A percentile compares a stretch with the other conserved stretches of the same genome.
These are phyloP conservation scores for Heterodera filipjevi DNA, from an alignment of 2,888 invertebrate genomes.

Conservation along the genomic window DNA sequence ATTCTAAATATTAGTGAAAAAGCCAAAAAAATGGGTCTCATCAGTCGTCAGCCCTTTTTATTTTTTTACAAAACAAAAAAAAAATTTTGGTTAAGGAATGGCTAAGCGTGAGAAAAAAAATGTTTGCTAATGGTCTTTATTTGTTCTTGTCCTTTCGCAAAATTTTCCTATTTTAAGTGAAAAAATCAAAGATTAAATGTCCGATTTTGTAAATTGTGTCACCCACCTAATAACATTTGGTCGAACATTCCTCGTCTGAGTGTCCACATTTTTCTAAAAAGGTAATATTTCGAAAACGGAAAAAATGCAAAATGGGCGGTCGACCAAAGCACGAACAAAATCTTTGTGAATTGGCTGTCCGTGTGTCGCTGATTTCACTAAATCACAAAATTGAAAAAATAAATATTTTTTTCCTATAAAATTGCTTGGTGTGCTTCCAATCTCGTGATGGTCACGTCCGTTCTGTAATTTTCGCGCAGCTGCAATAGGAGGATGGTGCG, in stretches of 20 bases:
- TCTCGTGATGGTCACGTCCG: constrained; percentile 20
- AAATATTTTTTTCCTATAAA: background rate
- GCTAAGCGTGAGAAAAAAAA: too few species aligned
- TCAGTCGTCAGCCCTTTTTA: too few species aligned
- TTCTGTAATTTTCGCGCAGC: background rate
- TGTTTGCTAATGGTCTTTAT: too few species aligned
- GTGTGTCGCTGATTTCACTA: constrained; percentile 1
- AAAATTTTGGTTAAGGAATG: too few species aligned
- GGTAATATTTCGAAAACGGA: background rate
- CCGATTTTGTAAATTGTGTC: background rate
- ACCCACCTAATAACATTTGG: constrained; percentile 26
- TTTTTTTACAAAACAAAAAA: too few species aligned
- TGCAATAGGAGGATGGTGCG: background rate
- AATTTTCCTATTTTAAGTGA: too few species aligned
- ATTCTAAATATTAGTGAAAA: too few species aligned
- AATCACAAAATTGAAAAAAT: background rate
- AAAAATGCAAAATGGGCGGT: background rate
- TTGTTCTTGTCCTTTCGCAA: too few species aligned
- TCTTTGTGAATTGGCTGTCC: constrained; percentile 21
- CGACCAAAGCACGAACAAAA: constrained; percentile 23
- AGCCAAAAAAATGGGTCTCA: too few species aligned
- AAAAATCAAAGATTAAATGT: too few species aligned
- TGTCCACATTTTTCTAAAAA: constrained; percentile 29
- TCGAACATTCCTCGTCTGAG: constrained; percentile 19
- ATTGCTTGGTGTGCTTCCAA: constrained; percentile 14